Base-by-base conservation (phyloP, 1,140 invertebrate species). In the Drosophila repleta region DNA sequence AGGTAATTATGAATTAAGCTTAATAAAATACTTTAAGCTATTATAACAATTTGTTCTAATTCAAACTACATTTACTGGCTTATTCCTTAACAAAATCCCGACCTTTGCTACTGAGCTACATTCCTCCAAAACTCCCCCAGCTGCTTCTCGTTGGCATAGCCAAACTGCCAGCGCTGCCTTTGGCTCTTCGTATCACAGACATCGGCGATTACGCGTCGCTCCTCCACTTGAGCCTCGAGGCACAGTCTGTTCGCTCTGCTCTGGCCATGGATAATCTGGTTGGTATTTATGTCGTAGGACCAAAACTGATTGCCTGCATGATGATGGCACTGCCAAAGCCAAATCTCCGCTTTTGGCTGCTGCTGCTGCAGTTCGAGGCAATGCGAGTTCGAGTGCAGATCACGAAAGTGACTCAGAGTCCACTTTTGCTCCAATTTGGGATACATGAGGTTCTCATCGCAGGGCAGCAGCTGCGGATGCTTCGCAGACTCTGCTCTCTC, bases 281-380 rank as follows among this genome's bases (percentile, higher is more conserved):
- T 61, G 11, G 60, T 55, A n/a, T 51, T 96, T 60, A 94, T 79
- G 84, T 97, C 94, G 79, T 97, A 99, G 83, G 95, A 94, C 96
- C 97, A 99, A 55, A 97, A 93, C 91, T 99, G 98, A 92, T 99
- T 99, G 0, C 97, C 98, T 65, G 96, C 95, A 77, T 95, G 94
- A 0, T 96, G 95, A 88, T 98, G 97, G 60, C 97, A 97, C 11
- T 74, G 79, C 48, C 63, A 99, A 17, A 99, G 89, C 18, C 95
- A 93, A 1, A 99, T 93, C 4, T 96, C 95, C 1, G 97, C 94
- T 74, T 95, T 94, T 1, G 32, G 6, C 20, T 93, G 92, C 2
- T 94, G 93, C 62, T 94, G 93, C 0, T 97, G 97, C 4, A 98
- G 95, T 92, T 99, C 98, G 93, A 98, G 95, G 92, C 98, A 99